phyloP scores from a whole-genome alignment of 1,140 invertebrate genomes.

The Lordiphosa stackelbergi region DNA sequence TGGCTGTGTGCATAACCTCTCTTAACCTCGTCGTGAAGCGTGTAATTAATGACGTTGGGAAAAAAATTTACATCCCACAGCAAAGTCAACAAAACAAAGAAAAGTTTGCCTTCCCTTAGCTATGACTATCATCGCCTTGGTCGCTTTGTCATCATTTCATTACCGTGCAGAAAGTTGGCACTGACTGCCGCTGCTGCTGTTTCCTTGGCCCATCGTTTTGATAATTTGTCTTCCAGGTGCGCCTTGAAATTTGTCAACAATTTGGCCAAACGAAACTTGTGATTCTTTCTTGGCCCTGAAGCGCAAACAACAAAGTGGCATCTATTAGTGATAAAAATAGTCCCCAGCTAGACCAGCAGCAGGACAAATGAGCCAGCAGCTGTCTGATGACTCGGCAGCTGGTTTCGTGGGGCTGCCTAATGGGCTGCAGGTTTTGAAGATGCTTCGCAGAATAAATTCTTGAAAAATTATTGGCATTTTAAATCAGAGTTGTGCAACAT shows the following conservation, averaged over 20 bases:
- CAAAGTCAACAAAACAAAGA: conserved; percentile 55
- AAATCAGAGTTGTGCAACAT: conserved; percentile 38
- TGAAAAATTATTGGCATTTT: conserved; percentile 62
- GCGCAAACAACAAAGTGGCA: conserved; percentile 52
- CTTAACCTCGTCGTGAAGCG: conserved; percentile 34
- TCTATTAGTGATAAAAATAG: conserved; percentile 74
- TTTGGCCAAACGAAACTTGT: conserved; percentile 62
- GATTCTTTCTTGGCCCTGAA: conserved; percentile 42
- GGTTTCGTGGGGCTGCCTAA: conserved; percentile 24
- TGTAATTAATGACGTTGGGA: conserved; percentile 59
- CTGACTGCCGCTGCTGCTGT: not conserved
- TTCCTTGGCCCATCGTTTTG: conserved; percentile 20
- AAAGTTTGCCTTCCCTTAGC: conserved; percentile 22
- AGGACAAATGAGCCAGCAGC: conserved; percentile 57
- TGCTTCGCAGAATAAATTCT: conserved; percentile 9
- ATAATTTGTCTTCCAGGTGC: conserved; percentile 74
- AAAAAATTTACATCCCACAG: conserved; percentile 56
- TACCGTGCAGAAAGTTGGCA: conserved; percentile 60
- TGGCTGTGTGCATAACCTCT: conserved; percentile 45
- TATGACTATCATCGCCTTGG: conserved; percentile 43
- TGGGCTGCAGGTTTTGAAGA: conserved; percentile 10
- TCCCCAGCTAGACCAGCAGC: conserved; percentile 14
- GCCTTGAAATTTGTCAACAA: conserved; percentile 73
- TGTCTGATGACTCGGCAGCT: conserved; percentile 60
- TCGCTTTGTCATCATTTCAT: conserved; percentile 73